Conservation (phyloP, 2,113 vertebrate genomes). For the Polyodon spathula region DNA sequence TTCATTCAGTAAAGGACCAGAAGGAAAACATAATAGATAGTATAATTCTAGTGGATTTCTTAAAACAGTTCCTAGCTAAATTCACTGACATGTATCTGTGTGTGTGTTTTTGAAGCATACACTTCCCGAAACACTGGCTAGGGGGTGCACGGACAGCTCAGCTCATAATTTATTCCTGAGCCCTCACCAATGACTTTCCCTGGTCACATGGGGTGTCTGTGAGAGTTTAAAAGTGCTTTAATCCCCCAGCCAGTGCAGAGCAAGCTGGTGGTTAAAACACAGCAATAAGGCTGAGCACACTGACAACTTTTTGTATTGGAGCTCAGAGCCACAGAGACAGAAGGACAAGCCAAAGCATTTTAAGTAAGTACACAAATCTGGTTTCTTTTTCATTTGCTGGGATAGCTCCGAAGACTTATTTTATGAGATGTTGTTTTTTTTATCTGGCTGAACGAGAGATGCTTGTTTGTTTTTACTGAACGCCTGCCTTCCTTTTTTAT, state of each 20-base stretch:
- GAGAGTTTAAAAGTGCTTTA: conserved; percentile 69
- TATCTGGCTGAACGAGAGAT: background rate
- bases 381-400: conserved; percentile 9
- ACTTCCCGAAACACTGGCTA: conserved; percentile 57
- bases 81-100: conserved; percentile 3
- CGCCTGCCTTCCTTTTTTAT: no score
- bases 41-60: background rate
- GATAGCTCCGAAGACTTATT: conserved; percentile 1
- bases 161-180: conserved; percentile 55
- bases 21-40: background rate
- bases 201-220: conserved; percentile 67
- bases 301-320: conserved; percentile 13
- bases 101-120: conserved; percentile 31
- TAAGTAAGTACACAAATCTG: conserved; percentile 34
- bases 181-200: conserved; percentile 46
- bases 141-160: conserved; percentile 58
- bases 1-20: background rate
- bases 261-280: conserved; percentile 52
- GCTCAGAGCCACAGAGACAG: conserved; percentile 23
- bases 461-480: background rate
- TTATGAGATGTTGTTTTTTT: background rate
- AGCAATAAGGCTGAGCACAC: conserved; percentile 22
- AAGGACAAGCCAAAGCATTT: conserved; percentile 22
- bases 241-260: conserved; percentile 58
- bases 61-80: background rate